Conservation (phyloP, 1,140 invertebrate species). For the Drosophila ogumai region DNA sequence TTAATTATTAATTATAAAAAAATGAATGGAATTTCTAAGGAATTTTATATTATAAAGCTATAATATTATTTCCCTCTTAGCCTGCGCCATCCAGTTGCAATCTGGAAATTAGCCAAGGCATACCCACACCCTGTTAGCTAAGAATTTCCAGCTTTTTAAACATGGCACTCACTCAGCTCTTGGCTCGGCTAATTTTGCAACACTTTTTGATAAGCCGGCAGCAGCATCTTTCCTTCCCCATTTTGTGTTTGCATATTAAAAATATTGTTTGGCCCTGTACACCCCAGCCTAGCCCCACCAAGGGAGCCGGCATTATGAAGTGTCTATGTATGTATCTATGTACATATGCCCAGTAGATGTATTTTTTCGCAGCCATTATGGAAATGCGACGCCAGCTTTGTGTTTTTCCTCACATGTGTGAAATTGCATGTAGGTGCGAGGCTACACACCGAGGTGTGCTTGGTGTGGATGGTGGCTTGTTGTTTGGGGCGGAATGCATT, state of each 20-base stretch:
- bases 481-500: constrained; percentile 39
- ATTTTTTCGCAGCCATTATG: constrained; percentile 52
- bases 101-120: constrained; percentile 41
- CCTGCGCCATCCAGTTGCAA: neutral
- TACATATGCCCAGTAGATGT: neutral
- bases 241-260: constrained; percentile 69
- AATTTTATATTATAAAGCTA: neutral
- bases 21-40: neutral
- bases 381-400: constrained; percentile 67
- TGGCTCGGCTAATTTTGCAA: constrained; percentile 72
- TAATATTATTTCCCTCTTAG: neutral
- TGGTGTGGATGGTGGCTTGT: constrained; percentile 13
- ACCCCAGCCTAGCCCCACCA: neutral
- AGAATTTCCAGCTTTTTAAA: constrained; percentile 62
- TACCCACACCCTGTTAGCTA: neutral
- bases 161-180: constrained; percentile 42
- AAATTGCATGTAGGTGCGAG: constrained; percentile 70
- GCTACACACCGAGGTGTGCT: constrained; percentile 1
- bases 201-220: constrained; percentile 74
- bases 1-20: neutral
- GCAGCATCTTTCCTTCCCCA: constrained; percentile 38
- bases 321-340: neutral
- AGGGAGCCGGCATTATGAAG: neutral
- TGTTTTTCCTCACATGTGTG: constrained; percentile 57
- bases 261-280: constrained; percentile 53